A percentile compares a stretch with the other conserved stretches of the same genome.
phyloP scores from a whole-genome alignment of 2,797 vertebrate genomes.

The Paratrypauchen microcephalus region DNA sequence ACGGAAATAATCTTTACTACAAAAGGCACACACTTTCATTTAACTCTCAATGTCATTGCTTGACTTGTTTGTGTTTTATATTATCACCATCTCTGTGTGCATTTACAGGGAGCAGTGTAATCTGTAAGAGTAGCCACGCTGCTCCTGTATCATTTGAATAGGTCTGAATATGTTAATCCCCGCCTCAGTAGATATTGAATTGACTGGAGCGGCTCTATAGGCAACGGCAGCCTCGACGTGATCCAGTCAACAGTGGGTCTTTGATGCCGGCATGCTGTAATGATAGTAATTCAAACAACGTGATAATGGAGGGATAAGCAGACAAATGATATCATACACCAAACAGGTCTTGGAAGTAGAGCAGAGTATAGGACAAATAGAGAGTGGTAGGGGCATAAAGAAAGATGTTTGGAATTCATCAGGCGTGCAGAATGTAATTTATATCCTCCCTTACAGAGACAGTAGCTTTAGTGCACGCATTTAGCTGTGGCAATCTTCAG shows the following conservation, averaged over 20 bases:
- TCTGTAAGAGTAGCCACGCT: slow-evolving; percentile 63
- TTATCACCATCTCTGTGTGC: slow-evolving; percentile 62
- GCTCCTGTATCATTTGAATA: slow-evolving; percentile 65
- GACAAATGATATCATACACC: slow-evolving; percentile 69
- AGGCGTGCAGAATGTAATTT: slow-evolving; percentile 65
- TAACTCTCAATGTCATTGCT: slow-evolving; percentile 67
- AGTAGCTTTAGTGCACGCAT: slow-evolving; percentile 61
- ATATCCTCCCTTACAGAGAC: slow-evolving; percentile 65
- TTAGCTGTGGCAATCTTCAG: slow-evolving; percentile 77
- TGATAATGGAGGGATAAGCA: slow-evolving; percentile 72
- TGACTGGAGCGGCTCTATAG: slow-evolving; percentile 68
- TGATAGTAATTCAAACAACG: slow-evolving; percentile 78
- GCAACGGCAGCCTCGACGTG: slow-evolving; percentile 43
- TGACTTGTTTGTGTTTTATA: slow-evolving; percentile 44
- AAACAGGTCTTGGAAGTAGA: slow-evolving; percentile 66
- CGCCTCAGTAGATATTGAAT: slow-evolving; percentile 63
- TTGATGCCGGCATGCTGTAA: slow-evolving; percentile 69
- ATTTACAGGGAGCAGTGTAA: slow-evolving; percentile 66
- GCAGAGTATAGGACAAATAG: slow-evolving; percentile 53
- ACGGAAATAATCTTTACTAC: slow-evolving; percentile 32
- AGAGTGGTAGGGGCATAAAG: slow-evolving; percentile 37
- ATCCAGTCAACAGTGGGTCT: slow-evolving; percentile 61
- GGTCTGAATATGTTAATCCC: slow-evolving; percentile 74
- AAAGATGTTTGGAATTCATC: slow-evolving; percentile 68
- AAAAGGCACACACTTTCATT: slow-evolving; percentile 32